Conservation (phyloP, 2,888 invertebrate genomes). For the Oegoconia quadripuncta region DNA sequence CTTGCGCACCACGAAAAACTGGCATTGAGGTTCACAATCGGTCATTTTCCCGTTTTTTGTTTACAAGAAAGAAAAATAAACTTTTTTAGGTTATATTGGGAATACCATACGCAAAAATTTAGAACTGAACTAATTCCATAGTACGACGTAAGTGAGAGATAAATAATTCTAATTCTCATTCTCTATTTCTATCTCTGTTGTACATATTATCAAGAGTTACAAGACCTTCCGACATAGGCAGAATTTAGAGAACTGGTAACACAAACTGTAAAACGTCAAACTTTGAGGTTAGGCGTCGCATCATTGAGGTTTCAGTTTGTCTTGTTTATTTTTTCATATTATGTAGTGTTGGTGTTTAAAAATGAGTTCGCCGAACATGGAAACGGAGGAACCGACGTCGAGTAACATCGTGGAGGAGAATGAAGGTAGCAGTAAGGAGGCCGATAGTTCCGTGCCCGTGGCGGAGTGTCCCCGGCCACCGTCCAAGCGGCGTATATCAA, state of each 20-base stretch:
- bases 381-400: slow-evolving; percentile 58
- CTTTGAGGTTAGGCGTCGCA: slow-evolving; percentile 70
- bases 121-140: too few species aligned
- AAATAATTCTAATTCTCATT: too few species aligned
- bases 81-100: slow-evolving; percentile 11
- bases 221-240: too few species aligned
- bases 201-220: too few species aligned
- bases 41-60: slow-evolving; percentile 10
- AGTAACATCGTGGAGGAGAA: slow-evolving; percentile 39
- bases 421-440: slow-evolving; percentile 31
- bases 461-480: slow-evolving; percentile 53
- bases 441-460: slow-evolving; percentile 30
- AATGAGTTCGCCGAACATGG: slow-evolving; percentile 67
- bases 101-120: too few species aligned
- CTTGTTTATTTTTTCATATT: slow-evolving; percentile 63
- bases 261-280: slow-evolving; percentile 21
- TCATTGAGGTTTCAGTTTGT: slow-evolving; percentile 51
- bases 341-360: slow-evolving; percentile 57
- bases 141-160: too few species aligned
- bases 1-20: slow-evolving; percentile 83
- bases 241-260: too few species aligned
- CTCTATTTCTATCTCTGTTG: too few species aligned
- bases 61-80: too few species aligned
- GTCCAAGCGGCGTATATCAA: slow-evolving; percentile 31
- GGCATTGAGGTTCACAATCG: too few species aligned